These are phyloP conservation scores for Benthosema pterotum DNA, from an alignment of 2,797 vertebrate species.

Conservation along the genomic window DNA sequence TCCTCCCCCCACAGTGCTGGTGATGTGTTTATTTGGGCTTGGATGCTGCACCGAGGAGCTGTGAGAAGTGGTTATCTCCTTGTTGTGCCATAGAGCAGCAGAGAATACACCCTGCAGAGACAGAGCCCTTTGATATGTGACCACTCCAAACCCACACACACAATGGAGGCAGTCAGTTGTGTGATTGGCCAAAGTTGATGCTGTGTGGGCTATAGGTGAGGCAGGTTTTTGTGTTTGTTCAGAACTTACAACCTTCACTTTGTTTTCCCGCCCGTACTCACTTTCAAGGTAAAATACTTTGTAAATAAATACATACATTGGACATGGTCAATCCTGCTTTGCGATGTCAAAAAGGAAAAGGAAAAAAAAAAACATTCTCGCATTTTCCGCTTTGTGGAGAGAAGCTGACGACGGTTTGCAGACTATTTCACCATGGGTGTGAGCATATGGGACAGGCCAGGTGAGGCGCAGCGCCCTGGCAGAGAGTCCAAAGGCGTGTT, in stretches of 20 bases:
- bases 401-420: conserved; percentile 45
- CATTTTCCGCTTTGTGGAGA: conserved; percentile 41
- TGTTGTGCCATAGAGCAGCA: conserved; percentile 68
- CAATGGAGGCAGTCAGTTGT: conserved; percentile 71
- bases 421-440: conserved; percentile 52
- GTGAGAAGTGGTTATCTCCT: conserved; percentile 71
- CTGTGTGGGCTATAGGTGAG: conserved; percentile 66
- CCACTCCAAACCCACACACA: conserved; percentile 69
- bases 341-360: conserved; percentile 25
- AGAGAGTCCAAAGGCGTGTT: conserved; percentile 61
- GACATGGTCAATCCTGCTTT: conserved; percentile 14
- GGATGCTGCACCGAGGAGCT: conserved; percentile 65
- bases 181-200: conserved; percentile 65
- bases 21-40: conserved; percentile 81
- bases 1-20: conserved; percentile 63
- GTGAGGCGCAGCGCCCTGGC: conserved; percentile 73
- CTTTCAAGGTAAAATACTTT: conserved; percentile 26
- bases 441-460: conserved; percentile 72
- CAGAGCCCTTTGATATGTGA: conserved; percentile 76
- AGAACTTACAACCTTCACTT: conserved; percentile 39
- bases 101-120: conserved; percentile 74
- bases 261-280: conserved; percentile 27
- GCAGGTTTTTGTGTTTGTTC: conserved; percentile 49
- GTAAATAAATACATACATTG: conserved; percentile 24
- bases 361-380: conserved; percentile 22